Base-by-base conservation (phyloP, 2,113 vertebrate species). In the Phyllostomus discolor region DNA sequence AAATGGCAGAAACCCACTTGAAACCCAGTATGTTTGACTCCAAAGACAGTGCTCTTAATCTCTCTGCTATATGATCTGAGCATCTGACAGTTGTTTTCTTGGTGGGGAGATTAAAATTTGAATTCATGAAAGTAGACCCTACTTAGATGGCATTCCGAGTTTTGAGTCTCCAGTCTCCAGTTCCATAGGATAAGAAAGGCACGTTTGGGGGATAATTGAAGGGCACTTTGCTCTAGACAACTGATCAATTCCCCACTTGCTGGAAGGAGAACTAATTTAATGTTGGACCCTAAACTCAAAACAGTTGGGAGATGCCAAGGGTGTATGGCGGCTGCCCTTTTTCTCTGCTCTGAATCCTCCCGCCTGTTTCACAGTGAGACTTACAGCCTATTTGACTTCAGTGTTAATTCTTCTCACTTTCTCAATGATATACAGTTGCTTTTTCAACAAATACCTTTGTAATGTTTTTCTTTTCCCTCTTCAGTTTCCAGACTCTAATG, bases 401-500 rank as follows among this genome's bases (percentile, higher is more conserved):
- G 4, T 69, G 11, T 78, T 57, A 22, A 52, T 54, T 72, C 31
- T 80, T 80, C 17, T 22, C 9, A 50, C 12, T 8, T 62, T 83
- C 79, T 64, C 22, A 12, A 54, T 79, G 46, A 67, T 73, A 69
- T 79, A 20, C 16, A 33, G 3, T 57, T 79, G 35, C 17, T 48
- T 95, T 88, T 54, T 38, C 22, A 82, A 88, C 16, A 87, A 9
- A 20, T 90, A 35, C 10, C 73, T 90, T 94, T 95, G 41, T 43
- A 41, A 41, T 64, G 41, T 81, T 19, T 64, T 79, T 76, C 24
- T 80, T 92, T 94, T 28, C 31, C 11, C 16, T 87, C 14, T 93
- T 90, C 75, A 87, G 26, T 88, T 22, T 94, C 52, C 72, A 92
- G 54, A 84, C 80, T 87, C 83, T 86, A 90, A 7, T 88, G 81